Evolutionary conservation across 2,888 invertebrate species (phyloP).

Genomic region (Stenolophus ochropezus): DNA sequence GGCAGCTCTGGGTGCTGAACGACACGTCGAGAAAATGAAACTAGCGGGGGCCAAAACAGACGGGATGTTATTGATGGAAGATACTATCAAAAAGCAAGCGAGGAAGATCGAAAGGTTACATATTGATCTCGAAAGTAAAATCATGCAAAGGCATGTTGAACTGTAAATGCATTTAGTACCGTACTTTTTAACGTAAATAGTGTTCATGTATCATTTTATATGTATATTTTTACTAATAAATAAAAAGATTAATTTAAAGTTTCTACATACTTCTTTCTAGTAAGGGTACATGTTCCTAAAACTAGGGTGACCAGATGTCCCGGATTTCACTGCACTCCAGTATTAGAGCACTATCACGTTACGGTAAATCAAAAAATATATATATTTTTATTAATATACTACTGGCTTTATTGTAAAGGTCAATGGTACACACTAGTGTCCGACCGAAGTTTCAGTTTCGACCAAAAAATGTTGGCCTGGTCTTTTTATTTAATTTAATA

Average conservation of each 20-base stretch:
- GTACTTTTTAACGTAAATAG: background rate
- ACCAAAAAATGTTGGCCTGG: too few relatives aligned
- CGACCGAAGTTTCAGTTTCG: too few relatives aligned
- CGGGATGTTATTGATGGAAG: constrained; percentile 80
- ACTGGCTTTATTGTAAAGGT: too few relatives aligned
- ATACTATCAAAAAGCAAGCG: constrained; percentile 88
- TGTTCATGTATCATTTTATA: constrained; percentile 4
- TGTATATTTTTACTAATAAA: constrained; percentile 11
- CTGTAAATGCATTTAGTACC: constrained; percentile 74
- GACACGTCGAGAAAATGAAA: constrained; percentile 77
- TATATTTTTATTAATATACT: too few relatives aligned
- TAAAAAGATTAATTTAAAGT: background rate
- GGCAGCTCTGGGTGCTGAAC: constrained; percentile 83
- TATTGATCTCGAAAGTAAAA: constrained; percentile 84
- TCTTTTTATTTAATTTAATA: too few relatives aligned
- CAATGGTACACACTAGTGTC: too few relatives aligned
- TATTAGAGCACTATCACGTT: too few relatives aligned
- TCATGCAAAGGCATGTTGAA: constrained; percentile 85
- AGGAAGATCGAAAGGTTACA: constrained; percentile 92
- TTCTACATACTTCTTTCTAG: too few relatives aligned
- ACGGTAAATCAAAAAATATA: too few relatives aligned
- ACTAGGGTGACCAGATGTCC: too few relatives aligned
- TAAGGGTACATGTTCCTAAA: too few relatives aligned
- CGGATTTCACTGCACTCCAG: too few relatives aligned
- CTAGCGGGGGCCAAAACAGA: constrained; percentile 80